Base-by-base conservation (phyloP, 2,888 invertebrate genomes). In the Caenorhabditis sp. region DNA sequence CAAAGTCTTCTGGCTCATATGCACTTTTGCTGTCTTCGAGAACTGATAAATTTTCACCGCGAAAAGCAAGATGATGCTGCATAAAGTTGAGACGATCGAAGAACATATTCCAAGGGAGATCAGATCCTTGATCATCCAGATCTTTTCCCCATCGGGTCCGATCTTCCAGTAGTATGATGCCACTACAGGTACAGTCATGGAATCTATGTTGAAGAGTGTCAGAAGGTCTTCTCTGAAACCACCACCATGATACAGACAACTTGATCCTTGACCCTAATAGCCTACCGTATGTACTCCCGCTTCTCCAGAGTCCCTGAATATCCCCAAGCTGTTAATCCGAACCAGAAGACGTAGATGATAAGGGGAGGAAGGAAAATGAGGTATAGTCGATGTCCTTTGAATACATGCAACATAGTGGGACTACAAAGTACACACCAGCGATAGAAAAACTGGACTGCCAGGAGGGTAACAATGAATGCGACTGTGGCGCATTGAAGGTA, bases 401-500 rank as follows among this genome's bases (percentile, higher is more conserved):
- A 47, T 4, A 47, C 4, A 3, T 18, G 4, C 18, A 47, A 9
- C 2, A 47, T 2, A 9, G n/a, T 18, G 1, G 47, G 47, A n/a
- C 18, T 47, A 18, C 47, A 47, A 47, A 47, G n/a, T 4, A 20
- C 47, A 20, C 47, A 47, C 3, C 18, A 47, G n/a, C 47, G 2
- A 9, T 47, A 47, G 18, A 47, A 47, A 32, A 18, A 47, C 18
- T 47, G 47, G 5, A 18, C 47, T 4, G 18, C 18, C 5, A 47
- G 47, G 5, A 18, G 8, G 18, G 47, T 18, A 18, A 47, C 18
- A 18, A 47, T n/a, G 18, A 47, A 47, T 4, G 18, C 47, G 47
- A 47, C n/a, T 47, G 47, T 47, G 18, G 18, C 47, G 47, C 47
- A 47, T n/a, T 47, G 47, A 5, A 47, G 47, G 18, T 18, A 47